Evolutionary conservation across 2,888 invertebrate species (phyloP).

Genomic region (Clostera curtula): DNA sequence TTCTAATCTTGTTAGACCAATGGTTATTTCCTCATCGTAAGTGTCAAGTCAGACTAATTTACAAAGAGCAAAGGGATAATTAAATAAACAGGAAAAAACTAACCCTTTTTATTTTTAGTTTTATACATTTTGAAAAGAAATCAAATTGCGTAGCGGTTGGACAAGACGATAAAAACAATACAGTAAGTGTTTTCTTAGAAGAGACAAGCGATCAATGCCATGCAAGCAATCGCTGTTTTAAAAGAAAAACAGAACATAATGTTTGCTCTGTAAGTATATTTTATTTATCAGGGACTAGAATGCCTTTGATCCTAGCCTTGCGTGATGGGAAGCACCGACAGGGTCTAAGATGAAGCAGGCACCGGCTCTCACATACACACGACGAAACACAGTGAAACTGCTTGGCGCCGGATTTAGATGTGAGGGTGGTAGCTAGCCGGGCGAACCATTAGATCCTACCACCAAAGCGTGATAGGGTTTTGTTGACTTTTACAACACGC

Average conservation of each 20-base stretch:
- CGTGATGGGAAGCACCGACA: too few species aligned
- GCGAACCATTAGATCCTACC: too few species aligned
- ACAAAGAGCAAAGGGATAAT: not conserved
- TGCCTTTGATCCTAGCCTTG: too few species aligned
- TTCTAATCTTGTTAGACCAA: slow-evolving; percentile 79
- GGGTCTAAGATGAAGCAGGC: too few species aligned
- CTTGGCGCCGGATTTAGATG: too few species aligned
- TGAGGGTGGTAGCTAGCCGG: too few species aligned
- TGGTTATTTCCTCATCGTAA: slow-evolving; percentile 71
- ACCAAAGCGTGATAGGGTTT: too few species aligned
- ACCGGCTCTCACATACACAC: too few species aligned
- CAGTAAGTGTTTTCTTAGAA: slow-evolving; percentile 62
- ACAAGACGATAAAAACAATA: slow-evolving; percentile 66
- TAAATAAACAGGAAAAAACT: slow-evolving; percentile 7
- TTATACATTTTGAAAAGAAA: slow-evolving; percentile 35
- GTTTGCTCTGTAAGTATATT: slow-evolving; percentile 59
- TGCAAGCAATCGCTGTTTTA: slow-evolving; percentile 72
- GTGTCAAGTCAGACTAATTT: slow-evolving; percentile 18
- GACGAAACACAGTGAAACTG: too few species aligned
- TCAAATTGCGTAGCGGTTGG: slow-evolving; percentile 78
- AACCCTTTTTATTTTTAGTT: too few species aligned
- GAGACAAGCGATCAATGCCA: slow-evolving; percentile 69
- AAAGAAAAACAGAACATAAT: slow-evolving; percentile 34
- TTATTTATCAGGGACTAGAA: too few species aligned
- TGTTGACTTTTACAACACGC: too few species aligned